Conservation (phyloP, 2,113 vertebrate genomes). For the Sceloporus undulatus region DNA sequence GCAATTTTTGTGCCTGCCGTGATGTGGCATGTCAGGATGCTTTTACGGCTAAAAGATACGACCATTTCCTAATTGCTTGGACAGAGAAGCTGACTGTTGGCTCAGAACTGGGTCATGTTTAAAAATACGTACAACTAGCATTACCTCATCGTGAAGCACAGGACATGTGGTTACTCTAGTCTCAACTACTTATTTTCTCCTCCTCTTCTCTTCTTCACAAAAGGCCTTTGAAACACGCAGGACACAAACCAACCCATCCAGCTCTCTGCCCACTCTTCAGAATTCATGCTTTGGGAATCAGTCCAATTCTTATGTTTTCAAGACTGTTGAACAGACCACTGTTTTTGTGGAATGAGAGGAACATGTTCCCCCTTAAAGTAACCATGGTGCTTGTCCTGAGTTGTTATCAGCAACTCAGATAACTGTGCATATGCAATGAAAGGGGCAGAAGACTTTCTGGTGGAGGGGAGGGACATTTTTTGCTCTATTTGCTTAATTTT, state of each 20-base stretch:
- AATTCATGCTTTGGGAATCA: neutral
- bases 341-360: neutral
- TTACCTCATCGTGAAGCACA: conserved; percentile 42
- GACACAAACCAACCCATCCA: conserved; percentile 23
- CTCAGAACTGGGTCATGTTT: conserved; percentile 61
- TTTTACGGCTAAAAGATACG: conserved; percentile 47
- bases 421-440: neutral
- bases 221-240: conserved; percentile 7
- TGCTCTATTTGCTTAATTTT: neutral
- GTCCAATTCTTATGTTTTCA: neutral
- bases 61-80: conserved; percentile 58
- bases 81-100: conserved; percentile 43
- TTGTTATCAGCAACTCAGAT: neutral
- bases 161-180: conserved; percentile 6
- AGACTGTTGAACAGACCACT: too few relatives aligned
- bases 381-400: neutral
- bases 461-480: neutral
- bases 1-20: neutral
- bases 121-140: conserved; percentile 38
- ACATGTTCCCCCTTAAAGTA: neutral
- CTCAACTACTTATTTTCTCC: conserved; percentile 16
- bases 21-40: conserved; percentile 47
- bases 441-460: too few relatives aligned
- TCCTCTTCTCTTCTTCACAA: neutral
- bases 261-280: conserved; percentile 11